Evolutionary conservation across 2,113 vertebrate species (phyloP), one percentile per base, ranked within the genome.

Genomic region (Pungitius pungitius): DNA sequence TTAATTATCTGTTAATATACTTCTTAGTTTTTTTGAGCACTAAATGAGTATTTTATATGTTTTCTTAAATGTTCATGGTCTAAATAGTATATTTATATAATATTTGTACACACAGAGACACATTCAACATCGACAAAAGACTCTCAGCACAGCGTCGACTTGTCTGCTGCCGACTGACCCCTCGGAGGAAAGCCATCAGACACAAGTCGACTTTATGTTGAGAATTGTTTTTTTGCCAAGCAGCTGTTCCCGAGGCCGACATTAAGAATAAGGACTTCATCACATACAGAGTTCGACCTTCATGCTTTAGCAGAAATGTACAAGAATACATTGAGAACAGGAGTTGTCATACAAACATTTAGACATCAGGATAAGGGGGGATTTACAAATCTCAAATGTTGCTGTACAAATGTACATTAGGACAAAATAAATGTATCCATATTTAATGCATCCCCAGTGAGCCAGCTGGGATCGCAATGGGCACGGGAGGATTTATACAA

Each of bases 71-170:
- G 33, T 74, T 56, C 51, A 22, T 11, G 12, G 33, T 52, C 13
- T 33, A 5, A 40, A 56, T 35, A 24, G 61, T 30, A 75, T 73
- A 56, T 66, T 71, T 69, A 63, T 64, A 55, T 43, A 63, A 47
- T 55, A 49, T 61, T 76, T 78, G 52, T 64, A 87, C 56, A 82
- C 37, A 82, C 65, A 87, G 61, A 87, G 51, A 87, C 74, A 85
- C 43, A 75, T 62, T 86, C 64, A 87, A 58, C 69, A 64, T 42
- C 77, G 57, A 70, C 74, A 64, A 82, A 57, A 51, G 13, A 33
- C n/a, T 64, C 22, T 73, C 57, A 74, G 73, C 73, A 84, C 73
- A 80, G 73, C 14, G 39, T 60, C 70, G 70, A 47, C 68, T 54
- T 69, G 56, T 65, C 37, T 60, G 58, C 26, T 58, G 39, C 33